Evolutionary conservation across 2,113 vertebrate species (phyloP).

Genomic region (Pterocles burchelli): DNA sequence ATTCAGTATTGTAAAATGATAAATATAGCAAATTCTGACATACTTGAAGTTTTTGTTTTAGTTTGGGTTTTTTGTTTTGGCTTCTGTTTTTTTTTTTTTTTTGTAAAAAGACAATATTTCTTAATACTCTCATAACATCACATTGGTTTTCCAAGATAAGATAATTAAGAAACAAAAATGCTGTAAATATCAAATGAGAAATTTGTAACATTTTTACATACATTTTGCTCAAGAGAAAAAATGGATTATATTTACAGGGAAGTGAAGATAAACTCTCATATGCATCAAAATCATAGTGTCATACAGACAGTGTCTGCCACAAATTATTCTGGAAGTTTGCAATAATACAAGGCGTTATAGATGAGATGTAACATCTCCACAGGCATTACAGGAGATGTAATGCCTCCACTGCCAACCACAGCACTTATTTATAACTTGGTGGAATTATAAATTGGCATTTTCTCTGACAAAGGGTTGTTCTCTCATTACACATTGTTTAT

Average conservation of each 20-base stretch:
- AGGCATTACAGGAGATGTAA: not conserved
- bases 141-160: not conserved
- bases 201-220: not conserved
- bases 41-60: not conserved
- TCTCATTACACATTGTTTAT: not conserved
- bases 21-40: not conserved
- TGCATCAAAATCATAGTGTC: not conserved
- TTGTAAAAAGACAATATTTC: not conserved
- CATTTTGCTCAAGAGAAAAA: not conserved
- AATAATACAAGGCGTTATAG: not conserved
- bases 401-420: not conserved
- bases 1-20: not conserved
- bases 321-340: constrained; percentile 13
- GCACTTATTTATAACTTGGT: not conserved
- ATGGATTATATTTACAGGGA: not conserved
- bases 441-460: not conserved
- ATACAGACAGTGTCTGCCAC: not conserved
- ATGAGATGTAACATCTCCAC: not conserved
- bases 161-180: not conserved
- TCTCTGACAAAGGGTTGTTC: not conserved
- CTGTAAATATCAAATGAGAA: not conserved
- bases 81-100: not conserved
- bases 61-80: fast-evolving
- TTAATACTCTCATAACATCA: not conserved
- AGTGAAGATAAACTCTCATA: constrained; percentile 6